Conservation (phyloP, 1,140 invertebrate species). For the Rhopalosiphum padi region DNA sequence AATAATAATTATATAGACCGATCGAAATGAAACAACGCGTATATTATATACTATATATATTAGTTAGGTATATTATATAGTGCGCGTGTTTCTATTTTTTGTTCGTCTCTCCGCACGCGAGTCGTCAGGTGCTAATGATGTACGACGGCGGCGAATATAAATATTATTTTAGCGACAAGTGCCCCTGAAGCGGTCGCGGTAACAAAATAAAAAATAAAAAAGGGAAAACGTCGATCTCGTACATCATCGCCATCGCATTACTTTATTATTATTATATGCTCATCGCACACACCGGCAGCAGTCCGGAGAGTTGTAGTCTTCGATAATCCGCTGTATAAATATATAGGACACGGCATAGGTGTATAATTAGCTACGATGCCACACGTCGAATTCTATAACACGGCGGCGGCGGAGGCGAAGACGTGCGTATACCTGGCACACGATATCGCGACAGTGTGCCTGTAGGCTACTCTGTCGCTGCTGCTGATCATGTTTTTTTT, state of each 20-base stretch:
- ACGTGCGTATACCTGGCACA: background rate
- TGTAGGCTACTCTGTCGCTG: no score
- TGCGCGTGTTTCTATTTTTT: background rate
- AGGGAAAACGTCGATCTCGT: background rate
- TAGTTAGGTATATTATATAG: background rate
- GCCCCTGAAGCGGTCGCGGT: background rate
- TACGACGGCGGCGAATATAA: background rate
- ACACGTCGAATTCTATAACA: background rate
- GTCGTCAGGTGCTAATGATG: background rate
- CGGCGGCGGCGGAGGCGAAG: background rate
- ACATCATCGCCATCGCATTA: background rate
- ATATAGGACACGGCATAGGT: no score
- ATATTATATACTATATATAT: background rate
- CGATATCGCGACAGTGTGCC: background rate
- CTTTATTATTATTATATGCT: background rate
- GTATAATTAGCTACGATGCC: background rate
- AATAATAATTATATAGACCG: constrained; percentile 29
- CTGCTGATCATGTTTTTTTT: background rate
- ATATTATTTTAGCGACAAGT: background rate
- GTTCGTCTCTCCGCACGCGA: background rate
- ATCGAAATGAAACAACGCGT: background rate
- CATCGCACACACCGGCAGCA: background rate
- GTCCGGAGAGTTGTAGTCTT: background rate
- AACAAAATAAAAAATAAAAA: no score
- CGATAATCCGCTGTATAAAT: background rate